These are phyloP conservation scores for Heterocephalus glaber DNA, from an alignment of 2,113 vertebrate genomes.

Conservation along the genomic window DNA sequence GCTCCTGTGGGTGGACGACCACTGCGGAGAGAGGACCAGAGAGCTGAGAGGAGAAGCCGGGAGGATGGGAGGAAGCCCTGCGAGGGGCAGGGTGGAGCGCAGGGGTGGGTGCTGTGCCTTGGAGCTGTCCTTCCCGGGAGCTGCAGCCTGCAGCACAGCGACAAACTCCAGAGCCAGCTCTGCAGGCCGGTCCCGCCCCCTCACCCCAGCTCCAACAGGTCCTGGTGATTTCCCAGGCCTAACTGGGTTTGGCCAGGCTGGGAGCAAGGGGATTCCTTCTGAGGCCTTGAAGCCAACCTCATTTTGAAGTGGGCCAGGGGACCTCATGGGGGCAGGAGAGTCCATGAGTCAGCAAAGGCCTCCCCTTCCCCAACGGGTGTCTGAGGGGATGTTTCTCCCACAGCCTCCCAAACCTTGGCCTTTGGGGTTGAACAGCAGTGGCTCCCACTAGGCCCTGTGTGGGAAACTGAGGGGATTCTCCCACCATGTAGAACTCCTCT, in stretches of 20 bases:
- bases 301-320: background rate
- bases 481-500: background rate
- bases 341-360: background rate
- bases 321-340: background rate
- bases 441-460: background rate
- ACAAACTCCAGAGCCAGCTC: conserved; percentile 61
- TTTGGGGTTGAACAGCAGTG: background rate
- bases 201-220: background rate
- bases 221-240: conserved; percentile 32
- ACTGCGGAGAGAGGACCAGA: background rate
- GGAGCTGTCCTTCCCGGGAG: conserved; percentile 37
- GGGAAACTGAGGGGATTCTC: background rate
- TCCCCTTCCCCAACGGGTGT: background rate
- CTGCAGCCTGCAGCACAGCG: background rate
- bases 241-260: background rate
- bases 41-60: background rate
- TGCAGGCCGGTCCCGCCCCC: background rate
- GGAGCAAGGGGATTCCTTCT: background rate
- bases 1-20: background rate
- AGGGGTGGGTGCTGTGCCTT: background rate
- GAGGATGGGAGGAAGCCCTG: conserved; percentile 32
- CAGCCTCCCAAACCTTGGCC: background rate
- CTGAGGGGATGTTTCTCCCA: background rate
- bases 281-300: background rate
- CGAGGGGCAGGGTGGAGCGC: background rate